A percentile compares a stretch with the other conserved stretches of the same genome.
Evolutionary conservation across 2,113 vertebrate genomes (phyloP).

Genomic region (Pterophyllum scalare): DNA sequence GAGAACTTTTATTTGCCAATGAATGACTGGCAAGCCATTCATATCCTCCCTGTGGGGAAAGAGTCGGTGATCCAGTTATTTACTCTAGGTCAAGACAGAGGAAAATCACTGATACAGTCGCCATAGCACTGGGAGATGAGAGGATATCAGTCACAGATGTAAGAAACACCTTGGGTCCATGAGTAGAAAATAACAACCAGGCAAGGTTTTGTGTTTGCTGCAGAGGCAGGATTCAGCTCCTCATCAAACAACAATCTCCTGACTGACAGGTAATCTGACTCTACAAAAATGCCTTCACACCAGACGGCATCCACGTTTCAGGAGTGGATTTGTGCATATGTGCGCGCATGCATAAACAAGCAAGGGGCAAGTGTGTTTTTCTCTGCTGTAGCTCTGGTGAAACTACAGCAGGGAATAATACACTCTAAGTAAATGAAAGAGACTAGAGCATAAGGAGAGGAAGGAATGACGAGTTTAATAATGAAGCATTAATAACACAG

Average conservation of each 20-base stretch:
- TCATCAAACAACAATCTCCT: constrained; percentile 17
- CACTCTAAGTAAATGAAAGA: constrained; percentile 17
- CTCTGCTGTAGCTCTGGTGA: constrained; percentile 9
- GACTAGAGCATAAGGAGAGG: not conserved
- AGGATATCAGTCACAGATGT: constrained; percentile 7
- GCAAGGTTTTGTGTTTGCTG: not conserved
- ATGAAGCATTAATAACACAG: not conserved
- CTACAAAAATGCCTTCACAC: constrained; percentile 18
- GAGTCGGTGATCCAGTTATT: constrained; percentile 36
- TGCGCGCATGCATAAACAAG: not conserved
- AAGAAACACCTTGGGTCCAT: constrained; percentile 5
- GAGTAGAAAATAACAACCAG: constrained; percentile 32
- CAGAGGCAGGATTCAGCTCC: constrained; percentile 8
- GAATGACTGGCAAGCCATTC: constrained; percentile 61
- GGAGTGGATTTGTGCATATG: not conserved
- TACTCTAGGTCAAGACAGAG: constrained; percentile 32
- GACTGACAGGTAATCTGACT: constrained; percentile 55
- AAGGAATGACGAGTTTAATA: rapidly evolving
- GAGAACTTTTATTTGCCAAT: constrained; percentile 59
- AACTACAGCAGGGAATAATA: constrained; percentile 39
- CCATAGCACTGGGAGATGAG: not conserved
- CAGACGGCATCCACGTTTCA: constrained; percentile 28
- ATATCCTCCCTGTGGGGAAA: constrained; percentile 38
- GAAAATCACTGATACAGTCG: constrained; percentile 23
- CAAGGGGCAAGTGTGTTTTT: constrained; percentile 11